Evolutionary conservation across 2,113 vertebrate genomes (phyloP).

Genomic region (Osmerus mordax): DNA sequence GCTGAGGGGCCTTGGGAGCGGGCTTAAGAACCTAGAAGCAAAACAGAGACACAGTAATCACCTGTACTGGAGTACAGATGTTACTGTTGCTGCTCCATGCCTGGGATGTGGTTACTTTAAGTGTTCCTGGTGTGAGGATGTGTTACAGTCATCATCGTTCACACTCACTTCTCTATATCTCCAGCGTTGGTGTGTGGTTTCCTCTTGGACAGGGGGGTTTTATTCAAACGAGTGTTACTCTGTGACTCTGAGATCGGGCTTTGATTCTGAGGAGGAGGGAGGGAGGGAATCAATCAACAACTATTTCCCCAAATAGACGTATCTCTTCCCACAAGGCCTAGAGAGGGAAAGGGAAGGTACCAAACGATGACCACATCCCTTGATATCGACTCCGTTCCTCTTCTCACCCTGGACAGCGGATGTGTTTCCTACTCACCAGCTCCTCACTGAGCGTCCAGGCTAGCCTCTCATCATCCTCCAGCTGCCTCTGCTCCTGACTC

Average conservation of each 20-base stretch:
- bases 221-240: constrained; percentile 12
- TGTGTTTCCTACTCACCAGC: constrained; percentile 68
- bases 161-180: constrained; percentile 83
- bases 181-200: constrained; percentile 60
- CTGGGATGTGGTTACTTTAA: background rate
- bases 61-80: too few relatives aligned
- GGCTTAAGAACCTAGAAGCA: constrained; percentile 62
- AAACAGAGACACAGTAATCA: background rate
- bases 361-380: too few relatives aligned
- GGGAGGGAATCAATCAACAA: background rate
- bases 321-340: background rate
- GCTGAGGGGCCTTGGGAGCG: constrained; percentile 24
- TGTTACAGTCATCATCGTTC: background rate
- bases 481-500: constrained; percentile 70
- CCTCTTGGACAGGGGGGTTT: constrained; percentile 57
- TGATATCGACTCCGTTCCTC: too few relatives aligned
- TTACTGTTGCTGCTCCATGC: background rate
- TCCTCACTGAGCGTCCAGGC: constrained; percentile 78
- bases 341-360: background rate
- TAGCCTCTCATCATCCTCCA: constrained; percentile 81
- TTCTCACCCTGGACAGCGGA: too few relatives aligned
- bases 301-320: too few relatives aligned
- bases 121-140: too few relatives aligned
- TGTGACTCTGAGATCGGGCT: constrained; percentile 25
- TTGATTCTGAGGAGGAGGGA: constrained; percentile 55